A percentile compares a stretch with the other conserved stretches of the same genome.
Evolutionary conservation across 2,797 vertebrate species (phyloP).

Genomic region (Spheniscus humboldti): DNA sequence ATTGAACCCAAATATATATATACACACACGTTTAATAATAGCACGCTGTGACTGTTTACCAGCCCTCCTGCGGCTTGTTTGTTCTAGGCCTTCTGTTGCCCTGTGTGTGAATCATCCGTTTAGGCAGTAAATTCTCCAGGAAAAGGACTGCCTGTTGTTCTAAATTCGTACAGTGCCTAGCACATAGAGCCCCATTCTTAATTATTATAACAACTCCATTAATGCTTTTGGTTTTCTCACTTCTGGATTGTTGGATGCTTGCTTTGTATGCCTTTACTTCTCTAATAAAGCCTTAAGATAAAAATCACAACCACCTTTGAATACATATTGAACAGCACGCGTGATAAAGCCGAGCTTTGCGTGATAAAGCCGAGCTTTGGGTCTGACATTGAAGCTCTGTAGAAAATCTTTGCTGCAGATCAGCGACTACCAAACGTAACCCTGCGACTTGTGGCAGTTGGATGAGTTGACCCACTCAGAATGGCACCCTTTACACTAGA

Average conservation of each 20-base stretch:
- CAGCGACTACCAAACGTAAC: not conserved
- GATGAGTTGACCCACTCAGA: not conserved
- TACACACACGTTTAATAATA: not conserved
- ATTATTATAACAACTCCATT: not conserved
- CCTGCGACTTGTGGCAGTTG: not conserved
- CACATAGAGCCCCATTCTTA: not conserved
- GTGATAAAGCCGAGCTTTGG: too few relatives aligned
- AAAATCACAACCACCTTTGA: not conserved
- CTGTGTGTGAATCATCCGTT: not conserved
- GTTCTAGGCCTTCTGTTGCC: conserved; percentile 6
- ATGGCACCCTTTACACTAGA: too few relatives aligned
- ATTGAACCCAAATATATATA: not conserved
- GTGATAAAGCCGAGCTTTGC: not conserved
- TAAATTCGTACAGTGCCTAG: not conserved
- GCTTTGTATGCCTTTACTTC: not conserved
- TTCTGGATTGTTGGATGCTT: not conserved
- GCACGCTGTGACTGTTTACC: not conserved
- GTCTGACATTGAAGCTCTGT: not conserved
- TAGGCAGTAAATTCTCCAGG: not conserved
- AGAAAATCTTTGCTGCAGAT: not conserved
- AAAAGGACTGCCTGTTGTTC: not conserved
- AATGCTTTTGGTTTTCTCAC: not conserved
- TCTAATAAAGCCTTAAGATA: not conserved
- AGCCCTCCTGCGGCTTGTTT: not conserved
- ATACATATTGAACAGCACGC: accelerated